Percentiles rank a stretch among this genome's conserved stretches.
phyloP scores from a whole-genome alignment of 2,113 vertebrate genomes.

The Otolemur garnettii region DNA sequence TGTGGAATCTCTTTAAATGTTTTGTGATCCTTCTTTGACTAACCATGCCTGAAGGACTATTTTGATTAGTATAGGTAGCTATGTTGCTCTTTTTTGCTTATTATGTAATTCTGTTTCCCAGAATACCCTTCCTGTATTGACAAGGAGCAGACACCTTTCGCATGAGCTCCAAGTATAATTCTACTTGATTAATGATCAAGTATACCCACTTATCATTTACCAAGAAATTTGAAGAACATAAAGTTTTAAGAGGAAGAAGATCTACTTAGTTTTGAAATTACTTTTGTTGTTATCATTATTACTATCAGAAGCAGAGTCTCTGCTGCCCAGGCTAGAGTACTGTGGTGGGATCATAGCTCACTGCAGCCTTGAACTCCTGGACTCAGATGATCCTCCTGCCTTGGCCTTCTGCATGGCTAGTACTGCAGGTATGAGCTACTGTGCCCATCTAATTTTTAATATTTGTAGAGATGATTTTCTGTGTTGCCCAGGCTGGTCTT shows the following conservation, averaged over 20 bases:
- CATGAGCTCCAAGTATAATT: background rate
- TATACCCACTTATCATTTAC: background rate
- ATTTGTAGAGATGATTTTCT: too few relatives aligned
- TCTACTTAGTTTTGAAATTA: background rate
- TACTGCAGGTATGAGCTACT: too few relatives aligned
- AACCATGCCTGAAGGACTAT: background rate
- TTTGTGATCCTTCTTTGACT: background rate
- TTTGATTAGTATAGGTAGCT: background rate
- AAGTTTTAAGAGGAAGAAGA: background rate
- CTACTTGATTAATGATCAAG: background rate
- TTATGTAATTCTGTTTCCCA: background rate
- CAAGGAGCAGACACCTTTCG: background rate
- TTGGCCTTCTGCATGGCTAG: too few relatives aligned
- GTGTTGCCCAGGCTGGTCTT: too few relatives aligned
- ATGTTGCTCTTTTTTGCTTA: background rate
- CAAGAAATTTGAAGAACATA: background rate
- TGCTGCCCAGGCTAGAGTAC: too few relatives aligned
- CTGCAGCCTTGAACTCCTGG: too few relatives aligned
- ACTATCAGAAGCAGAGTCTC: too few relatives aligned
- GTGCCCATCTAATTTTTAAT: too few relatives aligned
- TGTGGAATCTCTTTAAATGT: background rate
- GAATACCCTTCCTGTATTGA: background rate
- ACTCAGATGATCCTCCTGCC: too few relatives aligned
- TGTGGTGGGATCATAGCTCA: too few relatives aligned
- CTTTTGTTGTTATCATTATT: too few relatives aligned